phyloP scores from a whole-genome alignment of 2,888 invertebrate genomes.

The Nomada hirtipes region DNA sequence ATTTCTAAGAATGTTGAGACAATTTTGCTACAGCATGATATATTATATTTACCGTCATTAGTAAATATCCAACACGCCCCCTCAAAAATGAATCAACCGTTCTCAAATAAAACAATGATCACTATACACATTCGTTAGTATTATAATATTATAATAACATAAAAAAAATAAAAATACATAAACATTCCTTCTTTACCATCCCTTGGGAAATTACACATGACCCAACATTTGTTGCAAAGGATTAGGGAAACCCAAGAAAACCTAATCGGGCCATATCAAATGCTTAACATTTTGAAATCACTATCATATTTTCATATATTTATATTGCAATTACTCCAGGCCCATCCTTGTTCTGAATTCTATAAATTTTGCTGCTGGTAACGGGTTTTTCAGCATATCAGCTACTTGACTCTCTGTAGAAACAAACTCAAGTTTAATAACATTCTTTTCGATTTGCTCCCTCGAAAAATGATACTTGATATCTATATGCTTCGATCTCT shows the following conservation, averaged over 20 bases:
- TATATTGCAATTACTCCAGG: not conserved
- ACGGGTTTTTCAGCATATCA: too few species aligned
- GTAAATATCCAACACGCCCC: not conserved
- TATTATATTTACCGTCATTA: not conserved
- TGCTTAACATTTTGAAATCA: not conserved
- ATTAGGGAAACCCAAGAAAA: slow-evolving; percentile 1
- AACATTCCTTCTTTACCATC: not conserved
- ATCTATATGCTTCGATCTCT: too few species aligned
- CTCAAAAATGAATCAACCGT: not conserved
- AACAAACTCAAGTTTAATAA: too few species aligned
- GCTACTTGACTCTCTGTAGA: too few species aligned
- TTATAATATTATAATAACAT: not conserved
- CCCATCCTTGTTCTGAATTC: slow-evolving; percentile 1
- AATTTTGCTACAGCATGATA: too few species aligned
- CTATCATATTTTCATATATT: not conserved
- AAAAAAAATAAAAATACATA: not conserved
- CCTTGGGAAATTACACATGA: not conserved
- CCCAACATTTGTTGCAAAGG: slow-evolving; percentile 1
- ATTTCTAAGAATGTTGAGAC: too few species aligned
- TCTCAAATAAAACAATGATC: too few species aligned
- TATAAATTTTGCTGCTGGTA: not conserved
- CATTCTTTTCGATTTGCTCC: too few species aligned
- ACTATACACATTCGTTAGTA: too few species aligned
- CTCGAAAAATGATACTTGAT: too few species aligned
- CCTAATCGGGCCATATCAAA: not conserved